Evolutionary conservation across 2,888 invertebrate species (phyloP).

Genomic region (Scaptomyza reducta): DNA sequence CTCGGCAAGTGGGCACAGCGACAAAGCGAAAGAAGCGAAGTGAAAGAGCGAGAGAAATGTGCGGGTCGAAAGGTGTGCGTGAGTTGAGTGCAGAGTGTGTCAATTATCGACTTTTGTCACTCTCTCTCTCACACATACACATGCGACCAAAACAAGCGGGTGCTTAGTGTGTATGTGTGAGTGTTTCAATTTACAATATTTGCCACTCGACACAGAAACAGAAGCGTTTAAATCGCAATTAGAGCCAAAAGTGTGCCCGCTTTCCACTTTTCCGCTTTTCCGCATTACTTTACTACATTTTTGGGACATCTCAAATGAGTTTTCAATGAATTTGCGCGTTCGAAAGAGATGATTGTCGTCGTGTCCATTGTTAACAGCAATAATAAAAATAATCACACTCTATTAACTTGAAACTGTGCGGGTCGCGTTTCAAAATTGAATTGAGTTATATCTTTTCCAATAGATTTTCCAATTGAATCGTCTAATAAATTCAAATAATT

Average conservation of each 20-base stretch:
- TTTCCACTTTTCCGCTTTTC: constrained; percentile 58
- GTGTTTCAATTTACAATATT: constrained; percentile 52
- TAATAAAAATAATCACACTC: constrained; percentile 31
- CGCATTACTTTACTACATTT: constrained; percentile 26
- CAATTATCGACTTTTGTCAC: constrained; percentile 65
- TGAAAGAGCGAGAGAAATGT: constrained; percentile 34
- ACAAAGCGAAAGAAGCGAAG: neutral
- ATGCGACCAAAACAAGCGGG: constrained; percentile 58
- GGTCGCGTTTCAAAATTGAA: constrained; percentile 29
- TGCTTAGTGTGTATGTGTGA: constrained; percentile 19
- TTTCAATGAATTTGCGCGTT: constrained; percentile 34
- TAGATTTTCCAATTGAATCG: too few species aligned
- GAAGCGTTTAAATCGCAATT: constrained; percentile 69
- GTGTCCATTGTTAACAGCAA: constrained; percentile 12
- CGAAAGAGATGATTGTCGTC: constrained; percentile 39
- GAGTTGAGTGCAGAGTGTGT: constrained; percentile 37
- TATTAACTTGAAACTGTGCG: constrained; percentile 49
- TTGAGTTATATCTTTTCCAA: constrained; percentile 14
- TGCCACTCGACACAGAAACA: constrained; percentile 55
- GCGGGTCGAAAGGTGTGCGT: constrained; percentile 77
- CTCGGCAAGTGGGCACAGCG: constrained; percentile 8
- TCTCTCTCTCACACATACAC: constrained; percentile 8
- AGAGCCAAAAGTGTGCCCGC: constrained; percentile 62
- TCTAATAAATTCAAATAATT: too few species aligned
- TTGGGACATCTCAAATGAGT: constrained; percentile 60